Conservation (phyloP, 1,140 invertebrate genomes). For the Pogonomyrmex barbatus region DNA sequence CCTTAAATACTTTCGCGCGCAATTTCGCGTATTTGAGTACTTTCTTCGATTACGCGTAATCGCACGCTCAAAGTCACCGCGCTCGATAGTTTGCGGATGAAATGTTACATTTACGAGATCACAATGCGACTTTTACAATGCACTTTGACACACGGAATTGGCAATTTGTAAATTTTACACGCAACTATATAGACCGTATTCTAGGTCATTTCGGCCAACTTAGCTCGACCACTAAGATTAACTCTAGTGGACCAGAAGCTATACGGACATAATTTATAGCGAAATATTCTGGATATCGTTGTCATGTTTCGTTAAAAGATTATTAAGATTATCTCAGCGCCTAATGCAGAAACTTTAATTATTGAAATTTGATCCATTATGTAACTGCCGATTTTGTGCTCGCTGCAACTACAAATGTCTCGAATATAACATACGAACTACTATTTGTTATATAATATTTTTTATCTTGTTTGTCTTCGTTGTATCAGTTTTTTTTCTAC, state of each 20-base stretch:
- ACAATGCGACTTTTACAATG: too few species aligned
- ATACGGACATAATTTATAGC: neutral
- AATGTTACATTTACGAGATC: neutral
- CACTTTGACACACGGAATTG: neutral
- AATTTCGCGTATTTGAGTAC: neutral
- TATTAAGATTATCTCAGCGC: neutral
- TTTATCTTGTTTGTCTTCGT: neutral
- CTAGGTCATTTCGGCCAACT: neutral
- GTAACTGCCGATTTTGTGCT: neutral
- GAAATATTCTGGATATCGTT: neutral
- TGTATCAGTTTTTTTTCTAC: neutral
- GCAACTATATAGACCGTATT: neutral
- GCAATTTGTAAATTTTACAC: slow-evolving; percentile 40
- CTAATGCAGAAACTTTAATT: neutral
- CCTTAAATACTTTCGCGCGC: neutral
- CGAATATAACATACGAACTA: neutral
- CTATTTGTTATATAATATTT: neutral
- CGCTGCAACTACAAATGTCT: neutral
- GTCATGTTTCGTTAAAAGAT: neutral
- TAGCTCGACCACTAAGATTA: slow-evolving; percentile 6
- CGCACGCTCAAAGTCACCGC: neutral
- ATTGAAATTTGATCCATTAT: neutral
- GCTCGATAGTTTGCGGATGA: neutral
- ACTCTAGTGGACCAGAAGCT: neutral
- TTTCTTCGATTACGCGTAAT: slow-evolving; percentile 7